Base-by-base conservation (phyloP, 2,888 invertebrate species). In the Atrina japonica region DNA sequence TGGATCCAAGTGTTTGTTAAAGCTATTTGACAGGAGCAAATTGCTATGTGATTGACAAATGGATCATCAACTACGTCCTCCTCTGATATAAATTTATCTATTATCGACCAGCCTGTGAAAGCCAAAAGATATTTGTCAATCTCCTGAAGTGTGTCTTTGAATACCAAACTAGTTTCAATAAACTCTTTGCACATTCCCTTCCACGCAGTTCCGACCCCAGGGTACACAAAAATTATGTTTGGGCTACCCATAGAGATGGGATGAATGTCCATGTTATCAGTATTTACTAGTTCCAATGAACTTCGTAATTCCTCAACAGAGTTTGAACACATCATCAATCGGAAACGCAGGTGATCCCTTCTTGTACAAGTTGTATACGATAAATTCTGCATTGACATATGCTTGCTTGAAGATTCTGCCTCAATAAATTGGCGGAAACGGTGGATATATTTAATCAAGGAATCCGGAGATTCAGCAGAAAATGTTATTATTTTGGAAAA, bases 151-250 rank as follows among this genome's bases (percentile, higher is more conserved):
- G 73, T 68, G 9, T 73, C 59, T 27, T 67, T 53, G 64, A 86
- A 86, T 0, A 77, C 63, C 1, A 53, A 35, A 27, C 70, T 68
- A 40, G 58, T 63, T 16, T 43, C 11, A 61, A 83, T 71, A 53
- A 86, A 41, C 45, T 81, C 78, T 49, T 61, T 56, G 49, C 85
- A 81, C 87, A 87, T 87, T 6, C 84, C 83, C 18, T 63, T 63
- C 85, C 85, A 86, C 7, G 76, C 61, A 18, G 85, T 86, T 7
- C 87, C 86, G 60, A 85, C 83, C 1, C 87, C 86, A 73, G 83
- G 77, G 61, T 80, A 87, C 3, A 86, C 83, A 60, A 83, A 86
- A 3, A 83, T 63, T 7, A 83, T 35, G 25, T 65, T 56, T 23
- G 55, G 71, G 27, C 29, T 59, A 18, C 60, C 52, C 16, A 60